Conservation (phyloP, 2,797 vertebrate genomes). For the Austrolebias charrua region DNA sequence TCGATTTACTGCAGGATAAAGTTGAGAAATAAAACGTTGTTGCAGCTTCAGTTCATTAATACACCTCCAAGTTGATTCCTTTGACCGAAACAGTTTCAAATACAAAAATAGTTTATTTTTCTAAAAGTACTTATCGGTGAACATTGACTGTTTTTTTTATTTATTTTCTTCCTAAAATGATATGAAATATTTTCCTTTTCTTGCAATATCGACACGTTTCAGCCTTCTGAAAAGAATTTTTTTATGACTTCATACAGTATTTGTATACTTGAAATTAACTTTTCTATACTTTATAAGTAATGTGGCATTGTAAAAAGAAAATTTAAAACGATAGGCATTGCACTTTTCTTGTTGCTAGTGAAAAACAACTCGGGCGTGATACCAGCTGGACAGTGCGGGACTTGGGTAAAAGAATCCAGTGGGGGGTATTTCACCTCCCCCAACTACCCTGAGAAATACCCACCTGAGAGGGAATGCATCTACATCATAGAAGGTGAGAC, state of each 20-base stretch:
- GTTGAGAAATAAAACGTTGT: not conserved
- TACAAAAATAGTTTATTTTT: not conserved
- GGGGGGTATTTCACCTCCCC: constrained; percentile 96
- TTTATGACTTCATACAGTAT: too few relatives aligned
- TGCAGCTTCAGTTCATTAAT: not conserved
- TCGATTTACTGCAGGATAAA: not conserved
- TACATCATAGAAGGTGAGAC: constrained; percentile 97
- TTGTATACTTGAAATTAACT: too few relatives aligned
- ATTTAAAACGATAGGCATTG: not conserved
- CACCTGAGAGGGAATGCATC: constrained; percentile 92
- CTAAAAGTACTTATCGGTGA: too few relatives aligned
- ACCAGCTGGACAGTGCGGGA: constrained; percentile 90
- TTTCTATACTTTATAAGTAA: too few relatives aligned
- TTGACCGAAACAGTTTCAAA: not conserved
- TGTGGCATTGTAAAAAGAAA: not conserved
- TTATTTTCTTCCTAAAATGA: not conserved
- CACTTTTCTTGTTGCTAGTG: constrained; percentile 71
- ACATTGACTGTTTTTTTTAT: not conserved
- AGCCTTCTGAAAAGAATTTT: not conserved
- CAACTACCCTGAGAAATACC: constrained; percentile 97
- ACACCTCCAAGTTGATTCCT: too few relatives aligned
- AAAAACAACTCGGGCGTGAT: constrained; percentile 91
- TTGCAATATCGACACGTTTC: not conserved
- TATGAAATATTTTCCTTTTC: not conserved
- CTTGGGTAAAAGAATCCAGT: constrained; percentile 91